phyloP scores from a whole-genome alignment of 2,113 vertebrate species.

The Glaucidium brasilianum region DNA sequence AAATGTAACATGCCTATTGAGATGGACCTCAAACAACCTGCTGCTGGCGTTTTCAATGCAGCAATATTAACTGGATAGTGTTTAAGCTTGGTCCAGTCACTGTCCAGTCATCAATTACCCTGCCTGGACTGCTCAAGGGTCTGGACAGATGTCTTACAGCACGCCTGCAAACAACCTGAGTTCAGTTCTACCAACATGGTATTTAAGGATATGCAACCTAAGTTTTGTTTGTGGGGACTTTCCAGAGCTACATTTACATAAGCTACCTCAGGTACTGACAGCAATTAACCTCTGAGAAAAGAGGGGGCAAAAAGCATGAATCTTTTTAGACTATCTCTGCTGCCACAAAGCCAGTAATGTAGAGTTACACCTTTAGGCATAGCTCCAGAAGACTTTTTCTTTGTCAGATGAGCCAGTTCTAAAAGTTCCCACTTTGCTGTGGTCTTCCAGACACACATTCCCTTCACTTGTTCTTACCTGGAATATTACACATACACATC shows the following conservation, averaged over 20 bases:
- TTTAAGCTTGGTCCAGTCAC: not conserved
- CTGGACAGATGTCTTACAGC: not conserved
- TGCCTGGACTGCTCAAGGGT: not conserved
- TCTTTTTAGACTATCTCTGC: not conserved
- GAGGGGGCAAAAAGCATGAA: not conserved
- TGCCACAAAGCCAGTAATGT: not conserved
- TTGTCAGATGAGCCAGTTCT: not conserved
- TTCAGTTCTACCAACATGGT: not conserved
- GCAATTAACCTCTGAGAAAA: not conserved
- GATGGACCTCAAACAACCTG: not conserved
- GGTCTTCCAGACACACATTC: not conserved
- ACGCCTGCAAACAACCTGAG: not conserved
- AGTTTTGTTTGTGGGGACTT: not conserved
- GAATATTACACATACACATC: not conserved
- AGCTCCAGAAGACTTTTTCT: not conserved
- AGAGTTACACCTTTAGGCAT: not conserved
- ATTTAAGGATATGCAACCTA: not conserved
- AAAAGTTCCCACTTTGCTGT: not conserved
- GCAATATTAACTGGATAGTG: not conserved
- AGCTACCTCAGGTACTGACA: not conserved
- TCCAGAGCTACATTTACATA: not conserved
- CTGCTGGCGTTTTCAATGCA: not conserved
- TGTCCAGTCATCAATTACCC: not conserved
- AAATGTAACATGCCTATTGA: not conserved
- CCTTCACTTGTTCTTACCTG: not conserved